phyloP scores from a whole-genome alignment of 2,797 vertebrate genomes.

The Euphonia xanthogaster region DNA sequence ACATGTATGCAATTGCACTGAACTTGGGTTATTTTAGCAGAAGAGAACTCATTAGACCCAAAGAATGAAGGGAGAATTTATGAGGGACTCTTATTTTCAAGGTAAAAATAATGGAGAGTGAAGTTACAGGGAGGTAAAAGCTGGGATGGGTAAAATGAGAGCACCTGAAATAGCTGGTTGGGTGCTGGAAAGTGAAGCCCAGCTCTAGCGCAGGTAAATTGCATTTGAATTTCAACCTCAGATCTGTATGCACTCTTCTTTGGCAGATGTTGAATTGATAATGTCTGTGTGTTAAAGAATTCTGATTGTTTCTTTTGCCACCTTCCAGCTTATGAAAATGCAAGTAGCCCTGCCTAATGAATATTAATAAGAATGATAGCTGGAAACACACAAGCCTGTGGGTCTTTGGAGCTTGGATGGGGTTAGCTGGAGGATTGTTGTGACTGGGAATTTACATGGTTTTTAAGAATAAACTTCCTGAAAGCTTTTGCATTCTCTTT shows the following conservation, averaged over 20 bases:
- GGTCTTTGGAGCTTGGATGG: conserved; percentile 69
- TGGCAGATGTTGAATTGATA: conserved; percentile 74
- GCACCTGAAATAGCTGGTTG: conserved; percentile 2
- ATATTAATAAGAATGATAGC: conserved; percentile 74
- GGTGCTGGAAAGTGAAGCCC: conserved; percentile 29
- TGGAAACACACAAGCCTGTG: conserved; percentile 64
- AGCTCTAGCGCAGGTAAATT: conserved; percentile 66
- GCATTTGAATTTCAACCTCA: conserved; percentile 70
- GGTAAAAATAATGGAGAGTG: conserved; percentile 48
- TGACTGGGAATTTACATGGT: conserved; percentile 71
- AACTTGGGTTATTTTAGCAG: conserved; percentile 36
- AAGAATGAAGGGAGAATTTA: conserved; percentile 7
- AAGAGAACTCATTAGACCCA: conserved; percentile 26
- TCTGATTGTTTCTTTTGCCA: conserved; percentile 77
- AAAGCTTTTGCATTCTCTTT: conserved; percentile 64
- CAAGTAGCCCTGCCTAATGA: conserved; percentile 74
- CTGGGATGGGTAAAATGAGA: conserved; percentile 21
- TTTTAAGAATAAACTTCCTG: conserved; percentile 73
- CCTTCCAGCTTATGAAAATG: conserved; percentile 77
- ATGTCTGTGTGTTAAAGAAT: conserved; percentile 74
- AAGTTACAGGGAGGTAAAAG: conserved; percentile 20
- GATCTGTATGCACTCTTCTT: conserved; percentile 53
- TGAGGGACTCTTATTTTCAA: neutral
- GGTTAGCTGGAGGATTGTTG: conserved; percentile 67
- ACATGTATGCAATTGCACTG: neutral